These are phyloP conservation scores for Atrichornis clamosus DNA, from an alignment of 2,113 vertebrate genomes.

Conservation along the genomic window DNA sequence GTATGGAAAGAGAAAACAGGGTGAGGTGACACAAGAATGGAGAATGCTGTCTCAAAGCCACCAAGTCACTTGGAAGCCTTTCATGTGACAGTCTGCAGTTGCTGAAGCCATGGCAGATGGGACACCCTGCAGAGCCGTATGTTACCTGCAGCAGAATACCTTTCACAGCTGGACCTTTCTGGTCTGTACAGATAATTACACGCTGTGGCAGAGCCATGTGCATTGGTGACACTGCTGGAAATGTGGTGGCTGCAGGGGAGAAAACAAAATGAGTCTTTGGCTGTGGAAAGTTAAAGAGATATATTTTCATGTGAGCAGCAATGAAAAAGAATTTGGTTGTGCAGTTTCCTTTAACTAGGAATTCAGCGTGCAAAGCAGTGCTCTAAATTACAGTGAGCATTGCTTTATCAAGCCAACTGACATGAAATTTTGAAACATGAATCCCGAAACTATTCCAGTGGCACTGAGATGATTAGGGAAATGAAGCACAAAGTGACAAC, in stretches of 20 bases:
- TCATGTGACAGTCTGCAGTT: not conserved
- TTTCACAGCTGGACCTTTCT: not conserved
- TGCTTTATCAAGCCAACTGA: not conserved
- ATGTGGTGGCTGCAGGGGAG: not conserved
- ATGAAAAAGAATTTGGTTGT: not conserved
- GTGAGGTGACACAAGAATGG: not conserved
- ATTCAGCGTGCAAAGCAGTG: not conserved
- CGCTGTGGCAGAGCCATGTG: not conserved
- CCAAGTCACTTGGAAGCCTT: not conserved
- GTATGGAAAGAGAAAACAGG: not conserved
- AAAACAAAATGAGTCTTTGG: not conserved
- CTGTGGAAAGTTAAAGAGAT: not conserved
- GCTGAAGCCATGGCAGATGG: not conserved
- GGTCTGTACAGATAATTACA: not conserved
- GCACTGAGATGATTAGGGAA: not conserved
- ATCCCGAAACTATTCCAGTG: not conserved
- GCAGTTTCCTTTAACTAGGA: not conserved
- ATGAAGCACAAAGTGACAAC: not conserved
- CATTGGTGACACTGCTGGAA: not conserved
- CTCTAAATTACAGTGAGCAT: not conserved
- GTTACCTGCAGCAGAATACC: not conserved
- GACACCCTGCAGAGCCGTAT: not conserved
- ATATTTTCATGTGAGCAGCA: not conserved
- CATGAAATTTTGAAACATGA: not conserved
- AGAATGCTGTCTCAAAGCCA: not conserved